These are phyloP conservation scores for Drymonia ruficornis DNA, from an alignment of 2,888 invertebrate genomes.

Conservation along the genomic window DNA sequence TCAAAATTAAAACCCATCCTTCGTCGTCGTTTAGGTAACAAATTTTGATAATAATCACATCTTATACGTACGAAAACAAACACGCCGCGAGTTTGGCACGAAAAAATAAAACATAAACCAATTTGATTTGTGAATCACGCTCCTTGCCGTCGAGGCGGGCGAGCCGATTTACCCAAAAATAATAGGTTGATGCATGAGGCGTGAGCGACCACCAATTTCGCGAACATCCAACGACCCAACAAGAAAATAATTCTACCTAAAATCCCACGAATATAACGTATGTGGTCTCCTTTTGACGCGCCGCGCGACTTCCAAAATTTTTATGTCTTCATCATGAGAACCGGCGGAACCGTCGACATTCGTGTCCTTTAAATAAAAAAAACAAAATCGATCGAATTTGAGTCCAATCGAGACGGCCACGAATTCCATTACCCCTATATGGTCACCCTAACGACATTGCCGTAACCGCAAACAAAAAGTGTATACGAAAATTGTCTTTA, in stretches of 20 bases:
- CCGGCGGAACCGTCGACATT: conserved; percentile 56
- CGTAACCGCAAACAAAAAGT: conserved; percentile 71
- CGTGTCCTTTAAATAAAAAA: conserved; percentile 52
- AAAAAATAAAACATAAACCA: conserved; percentile 54
- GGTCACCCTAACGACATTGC: conserved; percentile 79
- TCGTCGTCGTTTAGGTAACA: conserved; percentile 53
- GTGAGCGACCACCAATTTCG: conserved; percentile 81
- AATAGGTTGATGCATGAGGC: conserved; percentile 77
- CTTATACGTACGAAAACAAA: conserved; percentile 78
- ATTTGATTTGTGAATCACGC: conserved; percentile 78
- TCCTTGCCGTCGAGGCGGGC: conserved; percentile 61
- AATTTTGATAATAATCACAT: conserved; percentile 77
- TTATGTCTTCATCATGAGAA: conserved; percentile 84
- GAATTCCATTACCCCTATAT: conserved; percentile 68
- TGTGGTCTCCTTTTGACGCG: conserved; percentile 78
- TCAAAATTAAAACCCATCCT: conserved; percentile 58
- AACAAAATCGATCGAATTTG: conserved; percentile 55
- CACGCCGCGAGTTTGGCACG: conserved; percentile 61
- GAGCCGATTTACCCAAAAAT: conserved; percentile 68
- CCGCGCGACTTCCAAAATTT: conserved; percentile 74
- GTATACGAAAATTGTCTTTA: conserved; percentile 66
- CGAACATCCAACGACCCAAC: conserved; percentile 61
- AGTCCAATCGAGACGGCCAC: conserved; percentile 60
- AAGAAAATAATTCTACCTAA: conserved; percentile 63
- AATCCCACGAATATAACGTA: conserved; percentile 70